Base-by-base conservation (phyloP, 2,888 invertebrate species). In the Ectemnius lituratus region DNA sequence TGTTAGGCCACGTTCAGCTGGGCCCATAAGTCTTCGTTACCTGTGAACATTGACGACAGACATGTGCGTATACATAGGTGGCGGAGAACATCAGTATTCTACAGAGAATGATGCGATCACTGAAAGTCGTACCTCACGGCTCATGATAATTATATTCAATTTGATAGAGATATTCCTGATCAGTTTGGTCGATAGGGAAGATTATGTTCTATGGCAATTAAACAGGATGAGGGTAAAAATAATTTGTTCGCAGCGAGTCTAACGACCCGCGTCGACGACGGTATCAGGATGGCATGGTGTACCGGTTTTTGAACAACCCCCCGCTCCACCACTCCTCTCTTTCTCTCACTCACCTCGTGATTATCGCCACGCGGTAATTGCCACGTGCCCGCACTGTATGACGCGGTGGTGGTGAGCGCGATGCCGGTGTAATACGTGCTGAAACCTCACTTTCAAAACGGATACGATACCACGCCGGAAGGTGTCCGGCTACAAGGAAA, bases 381-480 rank as follows among this genome's bases (percentile, higher is more conserved):
- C 78, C 82, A 74, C 76, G 80, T 82, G 75, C 76, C 80, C 56
- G 69, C 67, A 66, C 71, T 66, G 60, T 52, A 52, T 52, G 52
- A 52, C 52, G 52, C 52, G 52, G 16, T 45, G n/a, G 57, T 56
- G 37, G 37, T 37, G 8, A 37, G 37, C 37, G 64, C 37, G 82
- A 76, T 37, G 75, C 72, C 75, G 79, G 77, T 74, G 85, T 83
- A 85, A 84, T 87, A 86, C 84, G 82, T 80, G 80, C 79, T 75
- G 81, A 78, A 80, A 80, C 77, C 80, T 80, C 81, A 78, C 82
- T 86, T 84, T 81, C 81, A 87, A 88, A 89, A 87, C 89, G 89
- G 89, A 90, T 89, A 89, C 88, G 88, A 88, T 87, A 85, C 84
- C 83, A 82, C 83, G 86, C 88, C 88, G 89, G 90, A 90, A 90